Conservation (phyloP, 2,113 vertebrate genomes). For the Trachemys scripta region DNA sequence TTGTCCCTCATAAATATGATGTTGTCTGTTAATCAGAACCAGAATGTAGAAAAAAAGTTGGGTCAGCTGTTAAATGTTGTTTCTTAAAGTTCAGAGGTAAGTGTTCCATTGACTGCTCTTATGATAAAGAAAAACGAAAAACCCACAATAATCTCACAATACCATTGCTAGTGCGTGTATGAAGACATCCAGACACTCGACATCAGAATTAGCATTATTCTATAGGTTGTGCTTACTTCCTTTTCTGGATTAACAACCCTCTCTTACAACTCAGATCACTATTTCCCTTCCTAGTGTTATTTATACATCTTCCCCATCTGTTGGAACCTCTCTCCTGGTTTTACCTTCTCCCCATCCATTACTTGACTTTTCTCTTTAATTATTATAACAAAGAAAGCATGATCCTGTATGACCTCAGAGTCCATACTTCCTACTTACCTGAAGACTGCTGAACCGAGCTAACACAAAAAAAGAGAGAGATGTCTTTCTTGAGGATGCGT, state of each 20-base stretch:
- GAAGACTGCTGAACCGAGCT: background rate
- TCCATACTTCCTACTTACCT: background rate
- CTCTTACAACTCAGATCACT: background rate
- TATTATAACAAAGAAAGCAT: background rate
- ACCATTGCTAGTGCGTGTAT: background rate
- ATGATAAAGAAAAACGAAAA: background rate
- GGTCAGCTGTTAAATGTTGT: background rate
- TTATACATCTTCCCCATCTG: background rate
- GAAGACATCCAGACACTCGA: background rate
- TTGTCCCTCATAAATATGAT: background rate
- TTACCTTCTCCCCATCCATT: background rate
- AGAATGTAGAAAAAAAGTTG: background rate
- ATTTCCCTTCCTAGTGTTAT: background rate
- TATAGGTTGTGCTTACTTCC: background rate
- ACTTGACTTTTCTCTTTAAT: background rate
- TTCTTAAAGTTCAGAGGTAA: background rate
- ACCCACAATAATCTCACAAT: background rate
- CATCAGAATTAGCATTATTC: background rate
- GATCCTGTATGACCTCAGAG: background rate
- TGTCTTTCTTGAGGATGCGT: background rate
- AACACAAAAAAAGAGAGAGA: background rate
- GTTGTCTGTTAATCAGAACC: background rate
- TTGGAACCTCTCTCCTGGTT: background rate
- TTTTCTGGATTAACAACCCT: background rate
- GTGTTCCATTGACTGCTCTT: background rate